A percentile compares a stretch with the other conserved stretches of the same genome.
These are phyloP conservation scores for Rhinella marina DNA, from an alignment of 2,797 vertebrate genomes.

Conservation along the genomic window DNA sequence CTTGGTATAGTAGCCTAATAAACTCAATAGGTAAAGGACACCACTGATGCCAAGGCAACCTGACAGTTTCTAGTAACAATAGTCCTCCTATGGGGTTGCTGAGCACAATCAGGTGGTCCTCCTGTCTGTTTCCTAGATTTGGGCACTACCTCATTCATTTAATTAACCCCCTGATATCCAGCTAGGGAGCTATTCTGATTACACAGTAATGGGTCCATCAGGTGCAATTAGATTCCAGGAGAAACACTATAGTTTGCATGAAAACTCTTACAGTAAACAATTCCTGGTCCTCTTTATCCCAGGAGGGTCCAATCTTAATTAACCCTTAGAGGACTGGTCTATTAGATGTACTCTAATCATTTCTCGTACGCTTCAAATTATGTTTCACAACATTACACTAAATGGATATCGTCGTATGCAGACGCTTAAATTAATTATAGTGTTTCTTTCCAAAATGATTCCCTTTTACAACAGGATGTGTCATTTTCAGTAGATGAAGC, in stretches of 20 bases:
- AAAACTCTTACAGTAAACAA: conserved; percentile 90
- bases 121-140: conserved; percentile 68
- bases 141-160: conserved; percentile 72
- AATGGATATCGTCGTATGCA: conserved; percentile 17
- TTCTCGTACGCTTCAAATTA: neutral
- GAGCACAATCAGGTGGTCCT: conserved; percentile 70
- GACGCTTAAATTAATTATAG: conserved; percentile 36
- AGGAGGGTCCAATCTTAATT: conserved; percentile 78
- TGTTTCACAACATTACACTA: conserved; percentile 33
- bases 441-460: neutral
- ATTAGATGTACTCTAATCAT: conserved; percentile 61
- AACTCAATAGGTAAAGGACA: conserved; percentile 62
- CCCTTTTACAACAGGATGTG: neutral
- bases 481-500: neutral
- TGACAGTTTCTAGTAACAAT: conserved; percentile 61
- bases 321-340: conserved; percentile 76
- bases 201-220: conserved; percentile 83
- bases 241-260: conserved; percentile 78
- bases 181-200: conserved; percentile 77
- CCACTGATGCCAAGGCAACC: conserved; percentile 62
- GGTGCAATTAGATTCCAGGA: conserved; percentile 84
- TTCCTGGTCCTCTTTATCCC: conserved; percentile 71
- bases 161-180: conserved; percentile 86
- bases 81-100: conserved; percentile 61
- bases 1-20: conserved; percentile 65